Percentiles rank a stretch among this genome's conserved stretches.
phyloP scores from a whole-genome alignment of 2,888 invertebrate genomes.

The Hartigia nigra region DNA sequence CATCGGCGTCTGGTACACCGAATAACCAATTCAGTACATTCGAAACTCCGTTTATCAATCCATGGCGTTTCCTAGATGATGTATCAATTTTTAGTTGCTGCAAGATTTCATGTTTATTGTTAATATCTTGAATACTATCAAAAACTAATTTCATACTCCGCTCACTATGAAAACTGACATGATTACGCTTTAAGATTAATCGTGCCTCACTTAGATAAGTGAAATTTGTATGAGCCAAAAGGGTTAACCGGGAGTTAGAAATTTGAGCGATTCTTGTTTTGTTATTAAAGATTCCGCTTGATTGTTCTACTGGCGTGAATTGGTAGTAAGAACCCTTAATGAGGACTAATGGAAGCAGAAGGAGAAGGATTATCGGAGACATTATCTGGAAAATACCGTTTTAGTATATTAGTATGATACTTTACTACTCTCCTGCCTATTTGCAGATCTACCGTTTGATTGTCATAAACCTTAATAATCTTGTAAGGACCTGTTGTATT shows the following conservation, averaged over 20 bases:
- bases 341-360: slow-evolving; percentile 11
- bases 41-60: slow-evolving; percentile 9
- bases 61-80: not conserved
- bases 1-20: slow-evolving; percentile 4
- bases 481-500: slow-evolving; percentile 10
- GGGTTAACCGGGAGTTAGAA: not conserved
- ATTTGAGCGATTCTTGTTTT: not conserved
- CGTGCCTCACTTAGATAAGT: not conserved
- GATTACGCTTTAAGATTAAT: too few relatives aligned
- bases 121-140: not conserved
- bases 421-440: slow-evolving; percentile 8
- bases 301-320: not conserved
- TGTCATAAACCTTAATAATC: not conserved
- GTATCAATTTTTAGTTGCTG: not conserved
- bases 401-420: slow-evolving; percentile 16
- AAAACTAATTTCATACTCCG: not conserved
- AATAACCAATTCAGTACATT: slow-evolving; percentile 7
- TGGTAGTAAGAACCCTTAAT: slow-evolving; percentile 12
- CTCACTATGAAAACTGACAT: slow-evolving; percentile 5
- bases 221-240: not conserved
- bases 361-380: not conserved
- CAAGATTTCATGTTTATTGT: not conserved
- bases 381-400: slow-evolving; percentile 29
- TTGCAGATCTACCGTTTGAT: slow-evolving; percentile 8
- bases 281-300: not conserved